Evolutionary conservation across 2,888 invertebrate species (phyloP).

Genomic region (Onchidella celtica): DNA sequence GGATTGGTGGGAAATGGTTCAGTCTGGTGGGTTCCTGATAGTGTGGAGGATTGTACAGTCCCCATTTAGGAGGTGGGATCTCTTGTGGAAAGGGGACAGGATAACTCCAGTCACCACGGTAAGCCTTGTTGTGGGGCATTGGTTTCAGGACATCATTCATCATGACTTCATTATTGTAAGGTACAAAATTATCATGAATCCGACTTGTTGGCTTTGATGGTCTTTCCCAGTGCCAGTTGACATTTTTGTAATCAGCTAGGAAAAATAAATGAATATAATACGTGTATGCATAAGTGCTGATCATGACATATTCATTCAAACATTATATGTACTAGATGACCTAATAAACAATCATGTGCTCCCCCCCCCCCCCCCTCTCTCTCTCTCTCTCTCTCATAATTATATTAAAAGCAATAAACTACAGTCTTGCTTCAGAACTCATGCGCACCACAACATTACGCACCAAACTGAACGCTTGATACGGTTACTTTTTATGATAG

Average conservation of each 20-base stretch:
- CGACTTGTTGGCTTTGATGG: constrained; percentile 75
- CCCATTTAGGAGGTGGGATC: constrained; percentile 76
- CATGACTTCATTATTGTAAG: constrained; percentile 72
- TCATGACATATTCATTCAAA: too few relatives aligned
- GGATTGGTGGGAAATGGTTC: constrained; percentile 82
- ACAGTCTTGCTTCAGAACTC: too few relatives aligned
- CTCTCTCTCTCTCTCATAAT: too few relatives aligned
- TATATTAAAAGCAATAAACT: too few relatives aligned
- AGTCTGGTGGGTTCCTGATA: constrained; percentile 75
- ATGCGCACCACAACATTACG: too few relatives aligned
- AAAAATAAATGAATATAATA: too few relatives aligned
- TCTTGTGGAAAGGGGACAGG: constrained; percentile 71
- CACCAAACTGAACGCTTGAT: too few relatives aligned
- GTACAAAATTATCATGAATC: constrained; percentile 67
- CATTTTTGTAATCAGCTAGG: constrained; percentile 74
- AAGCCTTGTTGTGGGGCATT: constrained; percentile 71
- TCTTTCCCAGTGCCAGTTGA: constrained; percentile 73
- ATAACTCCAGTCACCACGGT: constrained; percentile 62
- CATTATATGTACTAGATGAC: too few relatives aligned
- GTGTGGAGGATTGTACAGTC: constrained; percentile 74
- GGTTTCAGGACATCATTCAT: constrained; percentile 69
- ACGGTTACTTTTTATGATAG: too few relatives aligned
- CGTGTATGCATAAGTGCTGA: too few relatives aligned
- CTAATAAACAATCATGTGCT: too few relatives aligned
- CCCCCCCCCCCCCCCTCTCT: too few relatives aligned